A percentile compares a stretch with the other conserved stretches of the same genome.
phyloP scores from a whole-genome alignment of 2,113 vertebrate genomes.

The Xyrauchen texanus region DNA sequence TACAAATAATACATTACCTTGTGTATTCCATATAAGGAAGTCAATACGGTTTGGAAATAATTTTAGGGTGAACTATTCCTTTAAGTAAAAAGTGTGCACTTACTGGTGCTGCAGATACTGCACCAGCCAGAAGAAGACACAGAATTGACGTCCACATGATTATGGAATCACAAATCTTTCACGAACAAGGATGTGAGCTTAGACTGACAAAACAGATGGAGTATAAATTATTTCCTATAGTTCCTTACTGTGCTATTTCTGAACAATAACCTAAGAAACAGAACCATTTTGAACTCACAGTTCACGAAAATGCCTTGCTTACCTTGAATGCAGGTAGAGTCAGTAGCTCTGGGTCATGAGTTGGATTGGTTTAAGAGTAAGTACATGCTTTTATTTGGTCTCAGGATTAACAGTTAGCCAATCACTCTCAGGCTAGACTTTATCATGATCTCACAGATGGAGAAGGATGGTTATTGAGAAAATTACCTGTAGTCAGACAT shows the following conservation, averaged over 20 bases:
- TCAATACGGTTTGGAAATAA: too few relatives aligned
- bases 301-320: not conserved
- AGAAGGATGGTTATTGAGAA: conserved; percentile 65
- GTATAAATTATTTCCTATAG: not conserved
- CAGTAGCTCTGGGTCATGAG: not conserved
- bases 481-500: conserved; percentile 73
- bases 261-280: too few relatives aligned
- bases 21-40: too few relatives aligned
- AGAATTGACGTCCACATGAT: conserved; percentile 67
- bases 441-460: conserved; percentile 31
- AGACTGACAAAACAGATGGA: not conserved
- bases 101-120: conserved; percentile 68
- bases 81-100: conserved; percentile 40
- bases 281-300: not conserved
- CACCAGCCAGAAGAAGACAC: conserved; percentile 66
- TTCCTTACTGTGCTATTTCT: not conserved
- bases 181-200: not conserved
- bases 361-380: not conserved
- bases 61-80: not conserved
- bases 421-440: conserved; percentile 4
- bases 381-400: conserved; percentile 34
- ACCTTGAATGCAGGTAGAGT: conserved; percentile 24
- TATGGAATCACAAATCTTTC: conserved; percentile 43
- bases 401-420: conserved; percentile 38
- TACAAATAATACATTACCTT: too few relatives aligned